These are phyloP conservation scores for Scopus umbretta DNA, from an alignment of 2,113 vertebrate genomes.

Conservation along the genomic window DNA sequence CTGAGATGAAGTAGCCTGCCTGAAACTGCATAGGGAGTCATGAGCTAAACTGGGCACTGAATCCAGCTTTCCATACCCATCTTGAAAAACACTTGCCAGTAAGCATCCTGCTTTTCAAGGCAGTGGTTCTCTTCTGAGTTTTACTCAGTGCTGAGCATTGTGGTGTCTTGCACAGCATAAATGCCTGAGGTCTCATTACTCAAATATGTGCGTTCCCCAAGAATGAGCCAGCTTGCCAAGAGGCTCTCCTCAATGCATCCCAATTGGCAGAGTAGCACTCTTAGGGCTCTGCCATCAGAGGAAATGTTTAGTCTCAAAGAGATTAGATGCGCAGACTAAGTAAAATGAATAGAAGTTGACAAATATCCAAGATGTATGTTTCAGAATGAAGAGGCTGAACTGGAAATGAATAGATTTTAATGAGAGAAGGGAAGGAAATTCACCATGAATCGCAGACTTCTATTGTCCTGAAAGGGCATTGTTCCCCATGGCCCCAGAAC, in stretches of 20 bases:
- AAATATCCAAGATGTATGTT: conserved; percentile 49
- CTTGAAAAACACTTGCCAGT: neutral
- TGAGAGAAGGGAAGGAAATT: conserved; percentile 15
- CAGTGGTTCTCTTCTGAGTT: neutral
- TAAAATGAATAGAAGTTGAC: conserved; percentile 34
- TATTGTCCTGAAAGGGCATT: neutral
- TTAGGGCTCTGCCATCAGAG: neutral
- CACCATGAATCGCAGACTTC: neutral
- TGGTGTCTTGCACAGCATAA: neutral
- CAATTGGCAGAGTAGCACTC: neutral
- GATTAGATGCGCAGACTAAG: conserved; percentile 13
- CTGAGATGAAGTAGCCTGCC: neutral
- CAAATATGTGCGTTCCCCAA: neutral
- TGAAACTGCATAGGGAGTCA: neutral
- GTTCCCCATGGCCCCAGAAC: neutral
- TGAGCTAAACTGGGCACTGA: neutral
- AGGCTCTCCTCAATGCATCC: neutral
- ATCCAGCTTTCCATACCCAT: neutral
- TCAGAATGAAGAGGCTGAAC: conserved; percentile 7
- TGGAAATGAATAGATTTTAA: conserved; percentile 47
- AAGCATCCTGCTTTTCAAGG: neutral
- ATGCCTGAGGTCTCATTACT: neutral
- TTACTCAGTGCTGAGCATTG: neutral
- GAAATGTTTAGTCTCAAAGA: neutral
- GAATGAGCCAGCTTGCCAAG: neutral